Evolutionary conservation across 1,140 invertebrate species (phyloP).

Genomic region (Triops longicaudatus): DNA sequence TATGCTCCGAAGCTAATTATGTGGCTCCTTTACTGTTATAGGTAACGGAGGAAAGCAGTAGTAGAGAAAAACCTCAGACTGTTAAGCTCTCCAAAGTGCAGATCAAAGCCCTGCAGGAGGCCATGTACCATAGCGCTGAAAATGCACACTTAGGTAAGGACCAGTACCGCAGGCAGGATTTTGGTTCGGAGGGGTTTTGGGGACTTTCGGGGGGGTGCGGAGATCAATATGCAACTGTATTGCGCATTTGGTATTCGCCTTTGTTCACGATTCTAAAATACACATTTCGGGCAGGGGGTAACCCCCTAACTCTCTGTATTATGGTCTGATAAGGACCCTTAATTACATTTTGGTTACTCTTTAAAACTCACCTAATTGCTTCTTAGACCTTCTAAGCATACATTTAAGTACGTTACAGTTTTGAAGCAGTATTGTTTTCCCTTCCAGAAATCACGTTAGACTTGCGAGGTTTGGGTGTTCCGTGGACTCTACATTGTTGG

Average conservation of each 20-base stretch:
- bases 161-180: too few species aligned
- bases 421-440: constrained; percentile 9
- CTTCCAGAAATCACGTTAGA: constrained; percentile 70
- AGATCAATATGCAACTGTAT: too few species aligned
- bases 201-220: too few species aligned
- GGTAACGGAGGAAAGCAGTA: neutral
- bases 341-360: too few species aligned
- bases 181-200: too few species aligned
- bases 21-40: neutral
- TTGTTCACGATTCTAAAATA: too few species aligned
- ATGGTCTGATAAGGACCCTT: too few species aligned
- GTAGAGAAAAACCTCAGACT: constrained; percentile 38
- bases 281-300: too few species aligned
- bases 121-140: constrained; percentile 85
- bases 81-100: constrained; percentile 69
- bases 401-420: neutral
- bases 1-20: neutral
- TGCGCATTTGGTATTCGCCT: too few species aligned
- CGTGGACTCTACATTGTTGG: constrained; percentile 86
- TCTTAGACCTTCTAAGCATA: neutral
- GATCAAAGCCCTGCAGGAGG: constrained; percentile 74
- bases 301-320: too few species aligned
- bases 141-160: constrained; percentile 72
- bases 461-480: constrained; percentile 66
- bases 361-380: too few species aligned